A percentile compares a stretch with the other conserved stretches of the same genome.
Conservation (phyloP, 2,888 invertebrate genomes). For the Drosophila rubida region DNA sequence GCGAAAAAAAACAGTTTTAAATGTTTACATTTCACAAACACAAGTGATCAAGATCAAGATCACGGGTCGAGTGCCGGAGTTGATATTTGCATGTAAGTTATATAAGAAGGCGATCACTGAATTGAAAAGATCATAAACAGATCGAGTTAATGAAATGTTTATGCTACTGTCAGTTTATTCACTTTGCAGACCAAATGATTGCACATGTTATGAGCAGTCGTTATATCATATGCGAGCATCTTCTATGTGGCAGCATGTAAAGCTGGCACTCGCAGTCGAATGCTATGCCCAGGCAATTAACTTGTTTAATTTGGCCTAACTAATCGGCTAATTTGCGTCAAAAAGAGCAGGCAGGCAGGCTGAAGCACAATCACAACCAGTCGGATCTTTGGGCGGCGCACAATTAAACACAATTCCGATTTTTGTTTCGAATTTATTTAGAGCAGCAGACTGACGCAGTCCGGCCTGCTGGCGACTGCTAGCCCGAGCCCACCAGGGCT, state of each 20-base stretch:
- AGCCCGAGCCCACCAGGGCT: constrained; percentile 28
- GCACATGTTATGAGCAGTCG: constrained; percentile 1
- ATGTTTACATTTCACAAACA: neutral
- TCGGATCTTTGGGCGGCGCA: constrained; percentile 52
- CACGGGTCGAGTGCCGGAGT: neutral
- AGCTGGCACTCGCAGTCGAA: constrained; percentile 26
- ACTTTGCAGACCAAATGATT: neutral
- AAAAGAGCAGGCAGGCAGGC: no score
- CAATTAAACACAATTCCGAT: constrained; percentile 52
- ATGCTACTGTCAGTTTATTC: constrained; percentile 5
- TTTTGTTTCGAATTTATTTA: constrained; percentile 20
- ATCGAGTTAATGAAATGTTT: neutral
- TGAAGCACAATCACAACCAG: constrained; percentile 49
- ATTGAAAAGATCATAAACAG: constrained; percentile 2
- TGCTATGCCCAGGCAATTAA: constrained; percentile 55
- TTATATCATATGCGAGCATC: constrained; percentile 8
- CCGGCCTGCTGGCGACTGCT: neutral
- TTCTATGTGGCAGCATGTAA: neutral
- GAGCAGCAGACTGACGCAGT: constrained; percentile 38
- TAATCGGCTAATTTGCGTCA: constrained; percentile 72
- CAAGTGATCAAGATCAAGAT: constrained; percentile 1
- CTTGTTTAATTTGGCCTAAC: constrained; percentile 67
- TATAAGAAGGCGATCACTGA: neutral
- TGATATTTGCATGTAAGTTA: constrained; percentile 1
- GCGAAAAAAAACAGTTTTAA: neutral